Base-by-base conservation (phyloP, 2,888 invertebrate species). In the Agrochola macilenta region DNA sequence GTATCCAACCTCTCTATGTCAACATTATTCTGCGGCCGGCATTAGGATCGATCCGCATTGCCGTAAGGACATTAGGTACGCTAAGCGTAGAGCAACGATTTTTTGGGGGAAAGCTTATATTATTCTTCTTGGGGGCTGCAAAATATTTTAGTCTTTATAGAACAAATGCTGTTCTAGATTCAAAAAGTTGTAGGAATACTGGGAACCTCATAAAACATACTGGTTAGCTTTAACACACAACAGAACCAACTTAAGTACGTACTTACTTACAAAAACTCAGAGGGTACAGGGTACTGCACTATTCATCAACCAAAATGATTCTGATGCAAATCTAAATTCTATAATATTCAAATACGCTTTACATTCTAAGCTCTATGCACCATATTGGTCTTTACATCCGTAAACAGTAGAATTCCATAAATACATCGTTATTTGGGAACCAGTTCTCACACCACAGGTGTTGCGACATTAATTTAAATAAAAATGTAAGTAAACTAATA, bases 401-500 rank as follows among this genome's bases (percentile, higher is more conserved):
- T 35, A 66, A 74, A 81, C 54, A 74, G 11, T 43, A 66, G 23
- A n/a, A 23, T 43, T 58, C 58, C 58, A 65, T 35, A 65, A 58
- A 65, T 70, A 57, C 20, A 61, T 30, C 5, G 23, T 58, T 49
- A 58, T n/a, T 43, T 64, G 43, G 7, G 0, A 69, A 73, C 73
- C 5, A 0, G 73, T 82, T 69, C 11, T 1, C 2, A 8, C 52
- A 69, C 54, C 58, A 60, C 73, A 82, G 82, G 82, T 82, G 78
- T 73, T 72, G 66, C 52, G 39, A 78, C 49, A 75, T 14, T 23
- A 54, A 85, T 85, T 74, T 74, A 74, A 74, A 74, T 70, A 78
- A 82, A 78, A 82, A 75, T 73, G 39, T 72, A 74, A 80, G 66
- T 73, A 69, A 83, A 83, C 74, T 70, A 74, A 86, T 80, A 86